Evolutionary conservation across 2,797 vertebrate genomes (phyloP).

Genomic region (Mus minutoides): DNA sequence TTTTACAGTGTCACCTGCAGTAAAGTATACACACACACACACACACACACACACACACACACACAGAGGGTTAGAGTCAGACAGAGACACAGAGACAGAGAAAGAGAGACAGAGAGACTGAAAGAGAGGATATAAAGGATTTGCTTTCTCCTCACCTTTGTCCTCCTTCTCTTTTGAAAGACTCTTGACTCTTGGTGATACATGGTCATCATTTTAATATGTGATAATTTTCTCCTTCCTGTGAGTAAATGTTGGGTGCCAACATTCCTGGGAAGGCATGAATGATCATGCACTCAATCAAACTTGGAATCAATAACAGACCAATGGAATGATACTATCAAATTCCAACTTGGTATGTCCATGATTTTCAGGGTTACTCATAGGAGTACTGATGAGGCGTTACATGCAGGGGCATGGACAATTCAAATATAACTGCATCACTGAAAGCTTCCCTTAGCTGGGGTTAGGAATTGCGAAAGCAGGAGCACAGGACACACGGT

Average conservation of each 20-base stretch:
- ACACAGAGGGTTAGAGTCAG: background rate
- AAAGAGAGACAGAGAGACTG: background rate
- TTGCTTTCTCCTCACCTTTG: background rate
- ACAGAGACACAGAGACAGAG: background rate
- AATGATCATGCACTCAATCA: background rate
- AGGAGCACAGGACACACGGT: background rate
- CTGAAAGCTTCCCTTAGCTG: background rate
- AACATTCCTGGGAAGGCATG: background rate
- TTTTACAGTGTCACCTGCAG: background rate
- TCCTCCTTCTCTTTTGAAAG: background rate
- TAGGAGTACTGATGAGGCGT: background rate
- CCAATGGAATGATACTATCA: background rate
- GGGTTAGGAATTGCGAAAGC: no score
- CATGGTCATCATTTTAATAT: background rate
- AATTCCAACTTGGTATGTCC: background rate
- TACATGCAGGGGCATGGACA: background rate
- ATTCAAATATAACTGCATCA: background rate
- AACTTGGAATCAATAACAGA: background rate
- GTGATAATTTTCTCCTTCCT: background rate
- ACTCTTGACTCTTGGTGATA: background rate
- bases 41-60: background rate
- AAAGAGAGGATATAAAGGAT: background rate
- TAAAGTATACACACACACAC: background rate
- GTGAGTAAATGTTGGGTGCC: background rate
- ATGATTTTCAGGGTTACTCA: background rate